Percentiles rank a stretch among this genome's conserved stretches.
phyloP scores from a whole-genome alignment of 1,140 invertebrate species.

The Ericerus pela region DNA sequence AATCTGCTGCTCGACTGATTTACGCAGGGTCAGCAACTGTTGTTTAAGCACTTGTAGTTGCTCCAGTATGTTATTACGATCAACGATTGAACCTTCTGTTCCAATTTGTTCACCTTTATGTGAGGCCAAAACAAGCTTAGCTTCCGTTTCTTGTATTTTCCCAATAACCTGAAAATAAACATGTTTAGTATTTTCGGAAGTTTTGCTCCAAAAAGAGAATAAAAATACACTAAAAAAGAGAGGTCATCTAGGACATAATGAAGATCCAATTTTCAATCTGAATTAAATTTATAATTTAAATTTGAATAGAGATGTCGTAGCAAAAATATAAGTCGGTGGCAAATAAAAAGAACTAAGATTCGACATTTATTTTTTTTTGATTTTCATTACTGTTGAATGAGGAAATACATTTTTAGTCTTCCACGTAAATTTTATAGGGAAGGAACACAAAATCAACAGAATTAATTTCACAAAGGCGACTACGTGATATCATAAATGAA shows the following conservation, averaged over 20 bases:
- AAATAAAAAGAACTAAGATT: slow-evolving; percentile 2
- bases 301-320: background rate
- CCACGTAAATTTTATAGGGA: too few species aligned
- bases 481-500: too few species aligned
- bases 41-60: slow-evolving; percentile 73
- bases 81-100: slow-evolving; percentile 66
- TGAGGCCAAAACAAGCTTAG: slow-evolving; percentile 62
- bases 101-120: slow-evolving; percentile 87
- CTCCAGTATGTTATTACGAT: slow-evolving; percentile 73
- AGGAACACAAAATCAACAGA: too few species aligned
- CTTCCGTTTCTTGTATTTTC: slow-evolving; percentile 77
- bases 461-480: too few species aligned
- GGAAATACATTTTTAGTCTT: too few species aligned
- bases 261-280: too few species aligned
- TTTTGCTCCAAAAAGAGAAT: background rate
- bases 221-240: too few species aligned
- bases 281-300: background rate
- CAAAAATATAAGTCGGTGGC: background rate
- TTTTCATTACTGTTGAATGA: too few species aligned
- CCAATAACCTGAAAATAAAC: slow-evolving; percentile 38
- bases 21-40: slow-evolving; percentile 41
- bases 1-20: slow-evolving; percentile 62
- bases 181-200: too few species aligned
- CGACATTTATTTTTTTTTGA: too few species aligned
- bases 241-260: too few species aligned